A percentile compares a stretch with the other conserved stretches of the same genome.
phyloP scores from a whole-genome alignment of 1,140 invertebrate genomes.

The Calycopis cecrops region DNA sequence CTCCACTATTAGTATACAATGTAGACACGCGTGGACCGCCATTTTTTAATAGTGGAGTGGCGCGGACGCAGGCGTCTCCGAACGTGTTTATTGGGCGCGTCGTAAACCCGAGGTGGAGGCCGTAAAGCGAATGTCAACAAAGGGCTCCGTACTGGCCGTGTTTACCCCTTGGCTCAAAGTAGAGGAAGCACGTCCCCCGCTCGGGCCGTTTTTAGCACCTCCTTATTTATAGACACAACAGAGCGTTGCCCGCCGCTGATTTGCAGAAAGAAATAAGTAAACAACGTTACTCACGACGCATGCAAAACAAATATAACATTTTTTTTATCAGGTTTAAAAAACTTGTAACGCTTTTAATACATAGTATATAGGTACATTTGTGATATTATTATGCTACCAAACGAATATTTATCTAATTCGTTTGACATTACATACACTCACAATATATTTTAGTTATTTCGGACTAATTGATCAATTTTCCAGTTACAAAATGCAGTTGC shows the following conservation, averaged over 20 bases:
- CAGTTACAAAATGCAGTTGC: too few species aligned
- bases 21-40: background rate
- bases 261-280: constrained; percentile 62
- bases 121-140: constrained; percentile 67
- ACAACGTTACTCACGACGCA: constrained; percentile 44
- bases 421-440: too few species aligned
- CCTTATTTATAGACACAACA: constrained; percentile 71
- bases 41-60: constrained; percentile 2
- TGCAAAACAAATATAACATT: constrained; percentile 9
- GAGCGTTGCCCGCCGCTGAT: constrained; percentile 51
- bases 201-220: constrained; percentile 69
- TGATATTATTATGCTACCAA: too few species aligned
- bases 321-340: background rate
- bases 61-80: constrained; percentile 20
- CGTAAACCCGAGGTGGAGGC: constrained; percentile 42
- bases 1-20: constrained; percentile 2
- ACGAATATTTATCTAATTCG: too few species aligned
- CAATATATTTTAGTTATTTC: too few species aligned
- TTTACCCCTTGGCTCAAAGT: constrained; percentile 66
- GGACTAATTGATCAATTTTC: too few species aligned
- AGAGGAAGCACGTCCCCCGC: constrained; percentile 64
- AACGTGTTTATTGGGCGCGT: constrained; percentile 45
- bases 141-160: constrained; percentile 51
- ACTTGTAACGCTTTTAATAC: too few species aligned
- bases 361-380: too few species aligned